These are phyloP conservation scores for Glomeris maerens DNA, from an alignment of 1,140 invertebrate species.

Conservation along the genomic window DNA sequence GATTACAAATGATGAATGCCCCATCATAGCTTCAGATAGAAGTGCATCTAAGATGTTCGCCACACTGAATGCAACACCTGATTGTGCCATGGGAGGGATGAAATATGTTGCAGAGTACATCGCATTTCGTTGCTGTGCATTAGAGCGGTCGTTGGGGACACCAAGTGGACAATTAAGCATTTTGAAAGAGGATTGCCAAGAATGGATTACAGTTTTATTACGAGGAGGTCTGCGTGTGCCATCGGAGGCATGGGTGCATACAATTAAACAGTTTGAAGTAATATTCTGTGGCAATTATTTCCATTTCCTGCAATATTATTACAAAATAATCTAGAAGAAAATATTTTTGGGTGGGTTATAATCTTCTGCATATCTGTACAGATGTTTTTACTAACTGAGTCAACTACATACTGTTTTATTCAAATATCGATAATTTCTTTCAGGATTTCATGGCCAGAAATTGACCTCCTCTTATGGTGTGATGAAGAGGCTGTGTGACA, in stretches of 20 bases:
- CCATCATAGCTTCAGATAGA: too few relatives aligned
- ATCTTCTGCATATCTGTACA: too few relatives aligned
- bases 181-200: background rate
- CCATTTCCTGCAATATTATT: background rate
- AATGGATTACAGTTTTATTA: background rate
- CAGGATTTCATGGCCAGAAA: background rate
- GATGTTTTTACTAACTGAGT: too few relatives aligned
- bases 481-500: background rate
- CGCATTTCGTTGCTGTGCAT: background rate
- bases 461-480: background rate
- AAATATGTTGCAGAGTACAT: conserved; percentile 3
- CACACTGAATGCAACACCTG: background rate
- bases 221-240: background rate
- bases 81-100: background rate
- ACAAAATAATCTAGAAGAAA: too few relatives aligned
- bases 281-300: background rate
- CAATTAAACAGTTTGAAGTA: background rate
- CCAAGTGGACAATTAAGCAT: background rate
- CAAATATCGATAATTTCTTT: background rate
- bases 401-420: background rate
- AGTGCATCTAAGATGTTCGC: background rate
- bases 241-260: conserved; percentile 1
- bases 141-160: background rate
- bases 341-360: too few relatives aligned
- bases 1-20: too few relatives aligned